Percentiles rank a stretch among this genome's conserved stretches.
phyloP scores from a whole-genome alignment of 2,113 vertebrate species.

The Recurvirostra avosetta region DNA sequence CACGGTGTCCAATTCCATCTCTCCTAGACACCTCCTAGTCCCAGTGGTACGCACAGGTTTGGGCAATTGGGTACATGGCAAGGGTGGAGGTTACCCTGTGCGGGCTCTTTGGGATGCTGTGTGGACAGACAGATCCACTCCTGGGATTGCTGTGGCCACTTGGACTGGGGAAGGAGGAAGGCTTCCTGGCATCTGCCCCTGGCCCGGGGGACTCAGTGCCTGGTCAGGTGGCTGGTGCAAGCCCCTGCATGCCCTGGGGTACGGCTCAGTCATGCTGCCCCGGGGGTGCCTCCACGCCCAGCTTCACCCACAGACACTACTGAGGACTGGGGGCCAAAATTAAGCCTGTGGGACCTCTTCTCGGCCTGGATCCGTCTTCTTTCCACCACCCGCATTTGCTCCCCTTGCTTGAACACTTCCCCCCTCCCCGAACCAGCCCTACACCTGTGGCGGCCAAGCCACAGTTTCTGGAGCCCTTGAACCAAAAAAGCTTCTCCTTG shows the following conservation, averaged over 20 bases:
- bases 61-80: rapidly evolving
- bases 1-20: background rate
- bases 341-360: background rate
- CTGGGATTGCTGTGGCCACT: background rate
- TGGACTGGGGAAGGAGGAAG: background rate
- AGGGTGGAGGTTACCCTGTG: background rate
- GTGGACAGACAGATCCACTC: background rate
- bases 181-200: background rate
- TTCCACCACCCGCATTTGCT: background rate
- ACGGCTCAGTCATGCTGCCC: background rate
- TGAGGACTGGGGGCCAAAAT: background rate
- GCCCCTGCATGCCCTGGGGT: background rate
- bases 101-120: background rate
- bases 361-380: background rate
- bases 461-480: background rate
- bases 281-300: background rate
- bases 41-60: background rate
- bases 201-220: too few relatives aligned
- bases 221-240: background rate
- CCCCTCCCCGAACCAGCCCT: background rate
- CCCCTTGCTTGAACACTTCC: background rate
- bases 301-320: background rate
- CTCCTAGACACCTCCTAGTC: background rate
- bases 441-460: background rate
- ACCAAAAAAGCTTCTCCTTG: background rate